Conservation (phyloP, 2,888 invertebrate genomes). For the Oscheius myriophilus region DNA sequence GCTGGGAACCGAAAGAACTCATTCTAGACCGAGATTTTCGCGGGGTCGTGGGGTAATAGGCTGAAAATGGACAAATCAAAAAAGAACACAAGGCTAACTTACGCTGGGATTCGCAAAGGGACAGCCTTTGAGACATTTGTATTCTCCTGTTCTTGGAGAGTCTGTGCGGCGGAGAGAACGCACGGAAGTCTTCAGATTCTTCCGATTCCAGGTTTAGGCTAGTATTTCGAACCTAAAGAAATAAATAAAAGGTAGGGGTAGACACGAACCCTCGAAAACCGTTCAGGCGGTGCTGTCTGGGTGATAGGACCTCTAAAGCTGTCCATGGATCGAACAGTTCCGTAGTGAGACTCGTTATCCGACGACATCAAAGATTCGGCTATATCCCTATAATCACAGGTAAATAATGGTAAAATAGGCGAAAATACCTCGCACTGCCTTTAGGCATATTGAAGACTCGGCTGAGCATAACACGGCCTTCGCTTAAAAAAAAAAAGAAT, state of each 20-base stretch:
- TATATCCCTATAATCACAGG: slow-evolving; percentile 3
- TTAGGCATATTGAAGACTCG: slow-evolving; percentile 54
- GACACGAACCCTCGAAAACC: slow-evolving; percentile 28
- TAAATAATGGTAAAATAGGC: background rate
- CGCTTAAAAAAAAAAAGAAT: slow-evolving; percentile 40
- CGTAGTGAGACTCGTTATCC: slow-evolving; percentile 56
- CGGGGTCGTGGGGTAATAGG: slow-evolving; percentile 6
- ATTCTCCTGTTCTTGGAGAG: slow-evolving; percentile 51
- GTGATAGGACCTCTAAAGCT: slow-evolving; percentile 28
- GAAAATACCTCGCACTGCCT: background rate
- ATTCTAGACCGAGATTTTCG: slow-evolving; percentile 24
- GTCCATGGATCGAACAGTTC: slow-evolving; percentile 58
- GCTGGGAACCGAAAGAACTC: slow-evolving; percentile 30
- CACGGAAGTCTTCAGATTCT: slow-evolving; percentile 33
- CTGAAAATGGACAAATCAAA: slow-evolving; percentile 4
- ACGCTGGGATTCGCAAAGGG: slow-evolving; percentile 54
- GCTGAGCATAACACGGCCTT: slow-evolving; percentile 53
- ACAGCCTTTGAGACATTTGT: slow-evolving; percentile 54
- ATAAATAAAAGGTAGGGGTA: background rate
- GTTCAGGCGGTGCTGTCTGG: slow-evolving; percentile 40
- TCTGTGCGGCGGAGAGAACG: slow-evolving; percentile 61
- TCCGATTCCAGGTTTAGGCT: slow-evolving; percentile 37
- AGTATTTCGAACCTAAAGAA: slow-evolving; percentile 39
- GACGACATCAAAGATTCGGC: slow-evolving; percentile 41
- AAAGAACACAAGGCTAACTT: slow-evolving; percentile 10